phyloP scores from a whole-genome alignment of 2,113 vertebrate genomes.

The Anolis sagrei region DNA sequence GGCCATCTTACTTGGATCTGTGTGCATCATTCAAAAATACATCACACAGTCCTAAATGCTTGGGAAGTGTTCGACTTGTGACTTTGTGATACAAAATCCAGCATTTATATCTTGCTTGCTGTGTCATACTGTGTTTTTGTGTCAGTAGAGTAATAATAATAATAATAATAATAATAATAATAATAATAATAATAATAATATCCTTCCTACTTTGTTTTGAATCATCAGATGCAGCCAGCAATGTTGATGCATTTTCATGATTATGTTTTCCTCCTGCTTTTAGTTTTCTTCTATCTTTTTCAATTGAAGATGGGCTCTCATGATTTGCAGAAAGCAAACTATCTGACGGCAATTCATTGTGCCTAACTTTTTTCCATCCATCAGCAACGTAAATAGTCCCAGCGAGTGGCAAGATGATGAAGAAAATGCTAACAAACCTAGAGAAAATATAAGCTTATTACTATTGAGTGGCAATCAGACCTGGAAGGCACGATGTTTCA shows the following conservation, averaged over 20 bases:
- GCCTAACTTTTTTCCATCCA: constrained; percentile 32
- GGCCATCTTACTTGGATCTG: too few species aligned
- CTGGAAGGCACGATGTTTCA: not conserved
- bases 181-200: not conserved
- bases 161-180: not conserved
- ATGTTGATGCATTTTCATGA: rapidly evolving
- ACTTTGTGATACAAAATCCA: too few species aligned
- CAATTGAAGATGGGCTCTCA: constrained; percentile 34
- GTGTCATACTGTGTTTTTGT: too few species aligned
- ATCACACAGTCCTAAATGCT: too few species aligned
- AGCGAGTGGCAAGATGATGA: constrained; percentile 76
- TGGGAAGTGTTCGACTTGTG: too few species aligned
- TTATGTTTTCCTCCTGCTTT: rapidly evolving
- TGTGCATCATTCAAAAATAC: too few species aligned
- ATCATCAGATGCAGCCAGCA: not conserved
- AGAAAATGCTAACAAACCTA: constrained; percentile 78
- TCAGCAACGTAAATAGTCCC: constrained; percentile 73
- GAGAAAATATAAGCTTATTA: constrained; percentile 37
- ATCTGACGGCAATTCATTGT: rapidly evolving
- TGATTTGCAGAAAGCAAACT: not conserved
- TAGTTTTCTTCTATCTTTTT: not conserved
- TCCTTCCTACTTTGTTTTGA: constrained; percentile 42
- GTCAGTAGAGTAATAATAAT: too few species aligned
- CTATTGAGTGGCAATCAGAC: not conserved
- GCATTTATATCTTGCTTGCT: too few species aligned